phyloP scores from a whole-genome alignment of 2,113 vertebrate species.

The Cyanoderma ruficeps region DNA sequence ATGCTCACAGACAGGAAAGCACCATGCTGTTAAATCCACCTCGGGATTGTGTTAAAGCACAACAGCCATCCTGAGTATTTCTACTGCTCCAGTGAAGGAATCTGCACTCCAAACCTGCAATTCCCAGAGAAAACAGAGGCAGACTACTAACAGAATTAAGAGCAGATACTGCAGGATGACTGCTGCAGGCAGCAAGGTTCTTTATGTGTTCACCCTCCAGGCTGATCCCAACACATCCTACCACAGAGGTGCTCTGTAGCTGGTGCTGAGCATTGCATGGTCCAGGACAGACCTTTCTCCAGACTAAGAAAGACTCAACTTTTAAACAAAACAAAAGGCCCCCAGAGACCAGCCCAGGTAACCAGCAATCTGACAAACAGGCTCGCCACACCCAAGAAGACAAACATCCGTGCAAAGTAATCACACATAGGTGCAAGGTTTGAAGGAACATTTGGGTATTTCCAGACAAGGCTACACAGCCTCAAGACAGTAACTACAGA shows the following conservation, averaged over 20 bases:
- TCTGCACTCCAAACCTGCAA: not conserved
- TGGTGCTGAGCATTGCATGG: not conserved
- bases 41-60: not conserved
- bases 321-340: not conserved
- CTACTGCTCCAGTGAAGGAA: not conserved
- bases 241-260: not conserved
- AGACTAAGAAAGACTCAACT: not conserved
- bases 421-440: not conserved
- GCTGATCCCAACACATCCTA: not conserved
- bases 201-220: not conserved
- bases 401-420: not conserved
- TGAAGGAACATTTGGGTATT: not conserved
- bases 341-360: not conserved
- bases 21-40: not conserved
- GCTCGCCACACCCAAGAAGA: rapidly evolving
- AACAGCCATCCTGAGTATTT: not conserved
- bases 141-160: not conserved
- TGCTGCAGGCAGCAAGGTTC: not conserved
- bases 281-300: not conserved
- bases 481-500: not conserved
- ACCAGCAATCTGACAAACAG: not conserved
- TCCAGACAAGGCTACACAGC: not conserved
- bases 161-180: not conserved
- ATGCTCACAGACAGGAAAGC: not conserved
- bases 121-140: not conserved